Base-by-base conservation (phyloP, 2,888 invertebrate genomes). In the Cylloceria caligata region DNA sequence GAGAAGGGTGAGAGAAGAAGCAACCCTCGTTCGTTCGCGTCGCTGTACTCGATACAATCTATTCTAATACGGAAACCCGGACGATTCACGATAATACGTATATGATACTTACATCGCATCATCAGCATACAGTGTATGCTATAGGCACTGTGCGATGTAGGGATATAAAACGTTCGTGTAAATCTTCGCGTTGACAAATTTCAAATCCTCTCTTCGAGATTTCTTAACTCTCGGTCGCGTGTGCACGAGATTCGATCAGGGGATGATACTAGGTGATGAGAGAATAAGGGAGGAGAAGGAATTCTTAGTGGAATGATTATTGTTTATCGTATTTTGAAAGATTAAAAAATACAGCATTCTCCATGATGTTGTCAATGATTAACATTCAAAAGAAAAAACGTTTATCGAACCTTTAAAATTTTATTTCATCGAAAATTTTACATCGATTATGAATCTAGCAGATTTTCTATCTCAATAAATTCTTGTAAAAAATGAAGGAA, bases 131-230 rank as follows among this genome's bases (percentile, higher is more conserved):
- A 9, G 57, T 65, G 24, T 47, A 27, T 6, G 55, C 34, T 42
- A 30, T 39, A 34, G 60, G 19, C n/a, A 34, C 39, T 60, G 60
- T 52, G 39, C 52, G 74, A 7, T 16, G 81, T 77, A n/a, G 73
- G 55, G 49, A 16, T 62, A 19, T 2, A 62, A 68, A 72, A 55
- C 68, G 60, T 62, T 30, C 27, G 83, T 86, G 86, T 89, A 89
- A 89, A 89, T 89, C 88, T 88, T 85, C 73, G 52, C 72, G 64
- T 76, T 83, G 87, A 88, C 88, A 88, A 88, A 86, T 88, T 87
- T 84, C 80, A 88, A 88, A 88, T 87, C 88, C 88, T 87, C 84
- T 84, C 80, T 57, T 82, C 67, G 82, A 85, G 87, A 88, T 88
- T 88, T 84, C 85, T 85, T 80, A 84, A 84, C 72, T 80, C 74